These are phyloP conservation scores for Tryphoninae sp. DNA, from an alignment of 2,888 invertebrate genomes.

Conservation along the genomic window DNA sequence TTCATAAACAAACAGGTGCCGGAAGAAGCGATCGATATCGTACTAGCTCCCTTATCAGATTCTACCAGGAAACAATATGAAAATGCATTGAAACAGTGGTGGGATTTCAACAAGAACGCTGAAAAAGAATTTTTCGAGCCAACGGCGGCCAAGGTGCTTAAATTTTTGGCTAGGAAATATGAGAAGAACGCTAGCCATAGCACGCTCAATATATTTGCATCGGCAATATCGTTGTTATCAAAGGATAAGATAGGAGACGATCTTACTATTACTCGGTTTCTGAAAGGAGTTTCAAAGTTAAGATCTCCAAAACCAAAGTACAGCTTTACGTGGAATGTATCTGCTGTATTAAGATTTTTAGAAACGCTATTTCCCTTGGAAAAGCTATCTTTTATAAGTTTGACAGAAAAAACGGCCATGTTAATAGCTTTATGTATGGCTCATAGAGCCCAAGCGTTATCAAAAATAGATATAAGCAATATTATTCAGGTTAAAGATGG, in stretches of 20 bases:
- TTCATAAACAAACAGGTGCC: not conserved
- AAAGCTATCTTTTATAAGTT: slow-evolving; percentile 17
- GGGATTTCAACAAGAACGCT: slow-evolving; percentile 18
- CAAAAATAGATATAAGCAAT: too few relatives aligned
- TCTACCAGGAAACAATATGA: slow-evolving; percentile 43
- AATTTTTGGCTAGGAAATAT: slow-evolving; percentile 27
- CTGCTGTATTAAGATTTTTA: slow-evolving; percentile 8
- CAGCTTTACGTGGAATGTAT: slow-evolving; percentile 68
- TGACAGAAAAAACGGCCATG: slow-evolving; percentile 52
- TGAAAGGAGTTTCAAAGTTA: slow-evolving; percentile 63
- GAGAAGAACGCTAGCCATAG: slow-evolving; percentile 55
- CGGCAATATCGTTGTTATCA: slow-evolving; percentile 67
- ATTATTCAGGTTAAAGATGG: too few relatives aligned
- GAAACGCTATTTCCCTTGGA: not conserved
- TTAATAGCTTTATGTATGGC: slow-evolving; percentile 21
- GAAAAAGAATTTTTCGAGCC: slow-evolving; percentile 19
- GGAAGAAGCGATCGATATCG: not conserved
- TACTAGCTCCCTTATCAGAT: slow-evolving; percentile 25
- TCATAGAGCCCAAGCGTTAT: too few relatives aligned
- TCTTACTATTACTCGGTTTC: slow-evolving; percentile 60
- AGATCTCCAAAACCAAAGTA: slow-evolving; percentile 62
- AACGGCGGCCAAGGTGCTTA: slow-evolving; percentile 2
- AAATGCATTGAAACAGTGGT: slow-evolving; percentile 38
- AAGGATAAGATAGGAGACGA: slow-evolving; percentile 58
- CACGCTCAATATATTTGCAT: slow-evolving; percentile 65